Conservation (phyloP, 2,113 vertebrate species). For the Cnemophilus loriae region DNA sequence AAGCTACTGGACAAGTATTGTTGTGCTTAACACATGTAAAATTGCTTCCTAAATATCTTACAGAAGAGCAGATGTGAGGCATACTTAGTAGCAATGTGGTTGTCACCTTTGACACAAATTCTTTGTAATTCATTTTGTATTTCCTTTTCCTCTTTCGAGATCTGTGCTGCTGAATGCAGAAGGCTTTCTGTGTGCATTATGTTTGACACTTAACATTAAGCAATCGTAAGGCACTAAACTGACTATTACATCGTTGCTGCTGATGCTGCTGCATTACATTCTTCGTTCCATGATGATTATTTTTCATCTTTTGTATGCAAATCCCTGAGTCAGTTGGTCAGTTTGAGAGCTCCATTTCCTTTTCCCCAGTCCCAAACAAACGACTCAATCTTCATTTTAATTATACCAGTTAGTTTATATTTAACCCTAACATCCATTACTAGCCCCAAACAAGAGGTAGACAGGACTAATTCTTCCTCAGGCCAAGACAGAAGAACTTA, state of each 20-base stretch:
- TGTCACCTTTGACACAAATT: not conserved
- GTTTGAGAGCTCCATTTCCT: not conserved
- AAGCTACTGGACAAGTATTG: not conserved
- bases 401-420: not conserved
- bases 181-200: not conserved
- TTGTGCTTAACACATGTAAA: not conserved
- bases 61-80: not conserved
- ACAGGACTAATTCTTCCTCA: not conserved
- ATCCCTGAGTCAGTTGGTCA: not conserved
- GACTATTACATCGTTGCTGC: not conserved
- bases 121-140: not conserved
- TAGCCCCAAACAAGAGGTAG: not conserved
- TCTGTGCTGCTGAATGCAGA: not conserved
- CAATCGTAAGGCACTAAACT: not conserved
- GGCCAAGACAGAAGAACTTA: not conserved
- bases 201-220: not conserved
- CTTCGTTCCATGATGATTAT: not conserved
- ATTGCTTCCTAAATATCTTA: not conserved
- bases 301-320: not conserved
- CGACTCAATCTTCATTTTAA: not conserved
- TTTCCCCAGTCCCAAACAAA: not conserved
- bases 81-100: not conserved
- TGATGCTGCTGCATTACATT: not conserved
- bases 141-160: not conserved
- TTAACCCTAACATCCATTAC: not conserved